These are phyloP conservation scores for Apis dorsata DNA, from an alignment of 1,140 invertebrate genomes.

Conservation along the genomic window DNA sequence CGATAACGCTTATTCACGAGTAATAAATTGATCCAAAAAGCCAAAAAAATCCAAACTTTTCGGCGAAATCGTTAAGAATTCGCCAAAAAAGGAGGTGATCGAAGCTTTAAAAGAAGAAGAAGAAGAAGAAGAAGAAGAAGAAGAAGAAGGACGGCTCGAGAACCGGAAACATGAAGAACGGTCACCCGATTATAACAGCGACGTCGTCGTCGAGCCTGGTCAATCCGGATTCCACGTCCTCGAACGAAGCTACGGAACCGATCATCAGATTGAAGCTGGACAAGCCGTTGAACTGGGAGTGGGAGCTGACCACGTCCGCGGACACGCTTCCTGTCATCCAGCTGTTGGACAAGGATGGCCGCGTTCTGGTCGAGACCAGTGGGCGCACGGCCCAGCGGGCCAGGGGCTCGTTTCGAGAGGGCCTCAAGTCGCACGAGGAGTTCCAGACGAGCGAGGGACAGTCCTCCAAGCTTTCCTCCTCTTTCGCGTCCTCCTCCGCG, in stretches of 20 bases:
- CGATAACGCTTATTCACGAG: not conserved
- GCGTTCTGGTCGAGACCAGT: conserved; percentile 73
- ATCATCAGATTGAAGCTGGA: conserved; percentile 72
- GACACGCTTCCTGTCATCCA: conserved; percentile 73
- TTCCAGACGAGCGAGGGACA: conserved; percentile 47
- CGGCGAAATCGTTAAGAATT: not conserved
- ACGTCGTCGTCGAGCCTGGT: conserved; percentile 44
- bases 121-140: too few species aligned
- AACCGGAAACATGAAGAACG: conserved; percentile 63
- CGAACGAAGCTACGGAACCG: conserved; percentile 58
- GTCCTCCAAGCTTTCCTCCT: not conserved
- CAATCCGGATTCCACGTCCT: conserved; percentile 47
- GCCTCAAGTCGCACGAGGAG: conserved; percentile 67
- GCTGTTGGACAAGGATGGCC: conserved; percentile 73
- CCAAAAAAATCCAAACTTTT: not conserved
- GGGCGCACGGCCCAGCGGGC: conserved; percentile 73
- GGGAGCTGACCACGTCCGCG: conserved; percentile 75
- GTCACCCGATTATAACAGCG: conserved; percentile 66
- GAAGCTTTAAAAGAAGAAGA: not conserved
- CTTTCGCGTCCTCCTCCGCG: not conserved
- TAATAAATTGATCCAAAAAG: not conserved
- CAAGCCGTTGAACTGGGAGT: conserved; percentile 74
- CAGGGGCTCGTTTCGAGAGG: conserved; percentile 71
- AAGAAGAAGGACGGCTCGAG: not conserved
- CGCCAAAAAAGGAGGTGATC: conserved; percentile 1